These are phyloP conservation scores for Aleiodes leptofemur DNA, from an alignment of 2,888 invertebrate genomes.

Conservation along the genomic window DNA sequence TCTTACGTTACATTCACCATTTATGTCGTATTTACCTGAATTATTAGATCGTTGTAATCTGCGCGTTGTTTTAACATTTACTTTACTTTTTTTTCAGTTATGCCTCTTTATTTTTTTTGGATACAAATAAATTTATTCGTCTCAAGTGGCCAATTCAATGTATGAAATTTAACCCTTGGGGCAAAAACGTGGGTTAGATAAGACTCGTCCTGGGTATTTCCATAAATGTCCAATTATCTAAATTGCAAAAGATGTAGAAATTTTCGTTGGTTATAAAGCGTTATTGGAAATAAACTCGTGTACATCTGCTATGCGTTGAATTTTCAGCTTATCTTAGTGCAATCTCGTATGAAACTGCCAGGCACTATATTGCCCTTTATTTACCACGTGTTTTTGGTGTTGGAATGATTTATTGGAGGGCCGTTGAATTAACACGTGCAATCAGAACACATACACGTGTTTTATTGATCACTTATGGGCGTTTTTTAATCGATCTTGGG, in stretches of 20 bases:
- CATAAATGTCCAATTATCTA: conserved; percentile 61
- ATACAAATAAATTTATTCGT: conserved; percentile 20
- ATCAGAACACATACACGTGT: neutral
- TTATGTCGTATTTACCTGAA: conserved; percentile 36
- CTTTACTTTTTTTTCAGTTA: neutral
- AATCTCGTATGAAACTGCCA: conserved; percentile 15
- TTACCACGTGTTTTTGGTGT: conserved; percentile 9
- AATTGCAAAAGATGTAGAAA: conserved; percentile 51
- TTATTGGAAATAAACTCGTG: neutral
- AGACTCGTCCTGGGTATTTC: conserved; percentile 48
- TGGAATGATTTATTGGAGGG: conserved; percentile 26
- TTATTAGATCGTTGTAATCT: conserved; percentile 32
- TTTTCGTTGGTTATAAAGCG: conserved; percentile 23
- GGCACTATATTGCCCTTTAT: conserved; percentile 13
- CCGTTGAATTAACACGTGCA: conserved; percentile 14
- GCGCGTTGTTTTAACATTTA: neutral
- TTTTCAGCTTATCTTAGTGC: conserved; percentile 1
- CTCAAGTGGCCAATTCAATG: conserved; percentile 15
- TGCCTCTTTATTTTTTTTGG: neutral
- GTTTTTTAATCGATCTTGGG: no score
- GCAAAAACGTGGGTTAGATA: conserved; percentile 26
- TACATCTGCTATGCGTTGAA: conserved; percentile 31
- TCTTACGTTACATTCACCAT: conserved; percentile 26
- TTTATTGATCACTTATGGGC: neutral
- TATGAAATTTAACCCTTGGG: conserved; percentile 19